Conservation (phyloP, 2,113 vertebrate genomes). For the Nyctereutes procyonoides region DNA sequence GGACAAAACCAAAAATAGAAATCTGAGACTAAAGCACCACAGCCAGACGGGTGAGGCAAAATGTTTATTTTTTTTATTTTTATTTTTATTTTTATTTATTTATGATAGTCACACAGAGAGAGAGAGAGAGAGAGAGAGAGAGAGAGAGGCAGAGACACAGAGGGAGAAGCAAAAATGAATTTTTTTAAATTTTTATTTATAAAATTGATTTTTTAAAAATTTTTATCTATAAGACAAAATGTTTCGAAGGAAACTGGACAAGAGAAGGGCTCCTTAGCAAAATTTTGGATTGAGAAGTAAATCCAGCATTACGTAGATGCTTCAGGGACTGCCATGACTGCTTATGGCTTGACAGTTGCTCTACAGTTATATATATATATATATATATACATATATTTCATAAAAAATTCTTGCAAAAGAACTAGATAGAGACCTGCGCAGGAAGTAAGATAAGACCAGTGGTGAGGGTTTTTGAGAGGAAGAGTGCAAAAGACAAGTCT, state of each 20-base stretch:
- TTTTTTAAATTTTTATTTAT: no score
- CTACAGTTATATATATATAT: not conserved
- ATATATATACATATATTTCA: not conserved
- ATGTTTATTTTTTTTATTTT: no score
- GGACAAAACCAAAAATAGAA: not conserved
- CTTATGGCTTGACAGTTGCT: not conserved
- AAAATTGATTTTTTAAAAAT: no score
- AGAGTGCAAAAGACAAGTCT: constrained; percentile 28
- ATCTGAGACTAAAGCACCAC: not conserved
- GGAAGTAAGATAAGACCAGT: constrained; percentile 76
- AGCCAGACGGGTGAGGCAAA: not conserved
- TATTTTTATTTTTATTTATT: no score
- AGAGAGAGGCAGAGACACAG: no score
- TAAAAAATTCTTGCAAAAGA: constrained; percentile 23
- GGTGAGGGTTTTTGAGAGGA: constrained; percentile 58
- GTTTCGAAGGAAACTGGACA: not conserved
- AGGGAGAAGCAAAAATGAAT: no score
- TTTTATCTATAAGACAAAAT: no score
- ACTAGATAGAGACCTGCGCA: constrained; percentile 46
- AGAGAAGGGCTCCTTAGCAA: not conserved
- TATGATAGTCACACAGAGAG: no score
- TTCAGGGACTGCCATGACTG: not conserved
- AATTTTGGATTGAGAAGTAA: not conserved
- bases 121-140: no score
- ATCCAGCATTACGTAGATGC: not conserved